phyloP scores from a whole-genome alignment of 2,113 vertebrate genomes.

The Prunella fulvescens region DNA sequence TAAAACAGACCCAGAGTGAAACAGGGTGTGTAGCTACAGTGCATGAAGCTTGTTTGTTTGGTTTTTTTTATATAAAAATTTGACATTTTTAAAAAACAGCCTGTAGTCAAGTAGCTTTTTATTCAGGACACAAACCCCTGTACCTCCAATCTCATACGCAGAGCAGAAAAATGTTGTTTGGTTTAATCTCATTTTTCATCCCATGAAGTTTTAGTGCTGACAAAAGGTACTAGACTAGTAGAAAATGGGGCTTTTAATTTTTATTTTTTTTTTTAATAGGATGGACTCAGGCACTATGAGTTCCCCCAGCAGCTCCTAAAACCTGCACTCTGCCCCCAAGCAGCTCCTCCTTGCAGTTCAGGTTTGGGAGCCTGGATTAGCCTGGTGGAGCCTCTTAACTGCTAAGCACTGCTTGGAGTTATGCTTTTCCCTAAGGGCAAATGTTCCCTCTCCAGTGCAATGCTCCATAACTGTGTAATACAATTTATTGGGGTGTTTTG shows the following conservation, averaged over 20 bases:
- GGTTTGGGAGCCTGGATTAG: background rate
- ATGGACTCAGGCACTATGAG: background rate
- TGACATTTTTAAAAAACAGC: slow-evolving; percentile 28
- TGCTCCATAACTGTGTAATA: background rate
- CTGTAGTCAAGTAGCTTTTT: background rate
- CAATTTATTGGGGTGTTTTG: background rate
- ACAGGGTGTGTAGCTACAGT: background rate
- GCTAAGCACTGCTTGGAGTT: background rate
- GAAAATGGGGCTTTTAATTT: background rate
- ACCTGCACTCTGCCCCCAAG: background rate
- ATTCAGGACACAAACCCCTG: background rate
- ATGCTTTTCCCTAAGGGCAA: background rate
- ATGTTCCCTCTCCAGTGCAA: background rate
- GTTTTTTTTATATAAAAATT: background rate
- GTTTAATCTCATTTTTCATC: slow-evolving; percentile 23
- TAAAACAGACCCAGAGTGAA: background rate
- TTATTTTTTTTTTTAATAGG: background rate
- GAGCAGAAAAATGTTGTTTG: background rate
- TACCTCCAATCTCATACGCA: background rate
- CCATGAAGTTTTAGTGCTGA: background rate
- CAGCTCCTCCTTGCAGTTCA: background rate
- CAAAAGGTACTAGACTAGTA: background rate
- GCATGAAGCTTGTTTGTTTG: background rate
- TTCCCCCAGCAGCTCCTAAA: background rate
- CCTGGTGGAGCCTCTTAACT: background rate